Evolutionary conservation across 2,888 invertebrate species (phyloP).

Genomic region (Parnassius smintheus): DNA sequence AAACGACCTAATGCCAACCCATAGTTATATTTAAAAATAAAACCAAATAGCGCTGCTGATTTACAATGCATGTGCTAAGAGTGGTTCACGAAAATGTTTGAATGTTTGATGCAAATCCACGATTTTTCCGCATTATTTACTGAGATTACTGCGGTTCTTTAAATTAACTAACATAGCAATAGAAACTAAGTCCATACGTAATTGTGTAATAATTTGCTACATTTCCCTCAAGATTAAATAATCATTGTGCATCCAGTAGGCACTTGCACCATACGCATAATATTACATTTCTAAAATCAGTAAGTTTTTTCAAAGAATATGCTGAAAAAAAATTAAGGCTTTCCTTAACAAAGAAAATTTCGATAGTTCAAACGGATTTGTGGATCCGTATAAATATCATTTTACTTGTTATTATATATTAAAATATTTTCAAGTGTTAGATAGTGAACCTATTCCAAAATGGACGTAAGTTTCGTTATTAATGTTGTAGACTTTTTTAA

Average conservation of each 20-base stretch:
- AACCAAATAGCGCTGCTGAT: too few species aligned
- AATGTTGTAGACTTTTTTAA: not conserved
- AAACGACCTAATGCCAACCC: too few species aligned
- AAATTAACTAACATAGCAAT: not conserved
- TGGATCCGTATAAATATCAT: constrained; percentile 56
- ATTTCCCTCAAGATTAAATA: not conserved
- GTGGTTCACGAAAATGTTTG: too few species aligned
- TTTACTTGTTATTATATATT: constrained; percentile 44
- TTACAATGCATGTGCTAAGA: too few species aligned
- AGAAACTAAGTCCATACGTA: constrained; percentile 13
- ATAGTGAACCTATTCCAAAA: constrained; percentile 40
- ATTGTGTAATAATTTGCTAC: constrained; percentile 1
- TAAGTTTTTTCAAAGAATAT: constrained; percentile 27
- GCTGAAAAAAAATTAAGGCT: constrained; percentile 40
- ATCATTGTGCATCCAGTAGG: too few species aligned
- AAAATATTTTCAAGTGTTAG: constrained; percentile 49
- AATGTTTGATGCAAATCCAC: too few species aligned
- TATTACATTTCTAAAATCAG: too few species aligned
- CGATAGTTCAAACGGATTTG: constrained; percentile 42
- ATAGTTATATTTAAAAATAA: too few species aligned
- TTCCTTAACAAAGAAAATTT: constrained; percentile 46
- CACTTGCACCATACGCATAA: too few species aligned
- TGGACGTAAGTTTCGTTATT: constrained; percentile 42
- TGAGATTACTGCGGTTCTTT: too few species aligned
- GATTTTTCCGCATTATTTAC: too few species aligned